These are phyloP conservation scores for Tragelaphus strepsiceros DNA, from an alignment of 2,113 vertebrate species.

Conservation along the genomic window DNA sequence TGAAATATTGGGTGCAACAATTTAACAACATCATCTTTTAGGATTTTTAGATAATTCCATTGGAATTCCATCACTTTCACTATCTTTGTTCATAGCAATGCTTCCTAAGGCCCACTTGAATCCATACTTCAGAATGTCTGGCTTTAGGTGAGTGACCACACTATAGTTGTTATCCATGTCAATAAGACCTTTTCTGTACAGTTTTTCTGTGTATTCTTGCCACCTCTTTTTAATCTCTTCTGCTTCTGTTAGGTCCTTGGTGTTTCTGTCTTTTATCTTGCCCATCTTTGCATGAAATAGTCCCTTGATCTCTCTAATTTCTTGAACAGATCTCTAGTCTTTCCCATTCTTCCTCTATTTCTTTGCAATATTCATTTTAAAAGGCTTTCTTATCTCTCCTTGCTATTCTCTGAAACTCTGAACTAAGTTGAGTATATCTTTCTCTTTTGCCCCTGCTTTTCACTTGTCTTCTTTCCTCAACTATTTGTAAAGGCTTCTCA, in stretches of 20 bases:
- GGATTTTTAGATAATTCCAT: neutral
- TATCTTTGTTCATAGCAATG: neutral
- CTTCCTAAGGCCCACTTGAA: neutral
- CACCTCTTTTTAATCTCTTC: neutral
- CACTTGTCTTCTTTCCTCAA: neutral
- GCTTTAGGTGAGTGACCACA: neutral
- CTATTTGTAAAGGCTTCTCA: neutral
- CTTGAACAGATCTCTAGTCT: neutral
- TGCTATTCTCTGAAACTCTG: neutral
- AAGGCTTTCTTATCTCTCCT: neutral
- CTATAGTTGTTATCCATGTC: neutral
- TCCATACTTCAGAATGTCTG: neutral
- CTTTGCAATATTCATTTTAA: neutral
- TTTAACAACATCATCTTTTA: neutral
- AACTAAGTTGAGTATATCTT: neutral
- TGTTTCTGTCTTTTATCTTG: neutral
- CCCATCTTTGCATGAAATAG: neutral
- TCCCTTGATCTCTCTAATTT: neutral
- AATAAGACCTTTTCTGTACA: neutral
- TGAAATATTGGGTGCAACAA: neutral
- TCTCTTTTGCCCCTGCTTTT: neutral
- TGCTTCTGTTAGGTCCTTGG: neutral
- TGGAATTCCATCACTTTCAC: neutral
- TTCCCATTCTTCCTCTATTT: neutral
- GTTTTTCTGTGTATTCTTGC: neutral